Evolutionary conservation across 2,888 invertebrate species (phyloP).

Genomic region (Prenolepis imparis): DNA sequence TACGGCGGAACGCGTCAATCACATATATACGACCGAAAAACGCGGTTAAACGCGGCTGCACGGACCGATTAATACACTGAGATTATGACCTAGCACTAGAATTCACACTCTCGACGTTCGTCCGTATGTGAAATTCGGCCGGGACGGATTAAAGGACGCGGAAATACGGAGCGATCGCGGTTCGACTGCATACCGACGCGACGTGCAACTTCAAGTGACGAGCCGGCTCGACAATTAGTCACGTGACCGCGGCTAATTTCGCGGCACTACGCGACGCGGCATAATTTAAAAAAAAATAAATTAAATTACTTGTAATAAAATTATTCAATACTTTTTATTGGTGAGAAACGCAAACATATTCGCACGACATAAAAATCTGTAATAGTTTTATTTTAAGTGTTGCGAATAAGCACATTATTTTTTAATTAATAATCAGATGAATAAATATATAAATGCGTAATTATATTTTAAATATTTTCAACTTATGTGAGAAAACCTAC

Average conservation of each 20-base stretch:
- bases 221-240: background rate
- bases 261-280: background rate
- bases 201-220: background rate
- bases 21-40: background rate
- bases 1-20: background rate
- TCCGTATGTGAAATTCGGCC: background rate
- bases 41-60: background rate
- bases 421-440: too few species aligned
- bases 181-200: too few species aligned
- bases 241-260: slow-evolving; percentile 18
- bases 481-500: background rate
- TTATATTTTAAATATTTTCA: background rate
- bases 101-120: background rate
- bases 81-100: too few species aligned
- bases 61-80: background rate
- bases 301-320: too few species aligned
- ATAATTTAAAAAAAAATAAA: too few species aligned
- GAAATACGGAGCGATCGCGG: background rate
- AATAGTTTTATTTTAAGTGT: too few species aligned
- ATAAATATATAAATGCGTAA: too few species aligned
- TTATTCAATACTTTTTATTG: background rate
- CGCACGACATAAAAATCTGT: too few species aligned
- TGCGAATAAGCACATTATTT: too few species aligned
- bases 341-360: too few species aligned
- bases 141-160: background rate